Evolutionary conservation across 2,797 vertebrate species (phyloP).

Genomic region (Ispidina lecontei): DNA sequence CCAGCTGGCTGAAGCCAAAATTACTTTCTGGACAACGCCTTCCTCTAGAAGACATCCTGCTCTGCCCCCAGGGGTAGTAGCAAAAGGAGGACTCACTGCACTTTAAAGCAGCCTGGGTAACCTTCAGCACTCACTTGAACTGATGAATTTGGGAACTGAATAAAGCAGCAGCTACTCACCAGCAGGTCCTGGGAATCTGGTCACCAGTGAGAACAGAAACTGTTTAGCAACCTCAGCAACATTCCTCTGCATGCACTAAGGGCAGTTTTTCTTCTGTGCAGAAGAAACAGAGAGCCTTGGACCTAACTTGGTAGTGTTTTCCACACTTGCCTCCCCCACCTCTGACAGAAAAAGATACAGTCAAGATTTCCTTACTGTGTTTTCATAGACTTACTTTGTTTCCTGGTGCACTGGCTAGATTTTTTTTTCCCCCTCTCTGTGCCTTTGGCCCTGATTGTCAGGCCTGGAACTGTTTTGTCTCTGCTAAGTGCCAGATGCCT

Average conservation of each 20-base stretch:
- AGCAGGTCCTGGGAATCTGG: background rate
- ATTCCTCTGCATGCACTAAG: background rate
- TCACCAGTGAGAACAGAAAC: background rate
- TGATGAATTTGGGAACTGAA: background rate
- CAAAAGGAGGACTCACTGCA: background rate
- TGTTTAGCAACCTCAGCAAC: background rate
- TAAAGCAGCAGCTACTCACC: background rate
- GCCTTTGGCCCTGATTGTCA: background rate
- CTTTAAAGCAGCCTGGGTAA: background rate
- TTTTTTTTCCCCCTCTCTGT: accelerated
- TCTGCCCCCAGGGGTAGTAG: background rate
- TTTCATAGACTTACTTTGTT: background rate
- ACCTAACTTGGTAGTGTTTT: background rate
- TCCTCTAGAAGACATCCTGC: background rate
- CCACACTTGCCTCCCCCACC: background rate
- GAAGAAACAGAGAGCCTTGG: background rate
- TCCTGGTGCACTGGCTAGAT: background rate
- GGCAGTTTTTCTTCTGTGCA: background rate
- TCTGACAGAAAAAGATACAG: background rate
- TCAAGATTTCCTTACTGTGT: background rate
- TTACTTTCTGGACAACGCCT: background rate
- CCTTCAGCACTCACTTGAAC: background rate
- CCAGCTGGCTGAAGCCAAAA: background rate
- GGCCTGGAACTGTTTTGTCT: background rate
- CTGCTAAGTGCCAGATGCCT: background rate